phyloP scores from a whole-genome alignment of 2,113 vertebrate genomes.

The Limanda limanda region DNA sequence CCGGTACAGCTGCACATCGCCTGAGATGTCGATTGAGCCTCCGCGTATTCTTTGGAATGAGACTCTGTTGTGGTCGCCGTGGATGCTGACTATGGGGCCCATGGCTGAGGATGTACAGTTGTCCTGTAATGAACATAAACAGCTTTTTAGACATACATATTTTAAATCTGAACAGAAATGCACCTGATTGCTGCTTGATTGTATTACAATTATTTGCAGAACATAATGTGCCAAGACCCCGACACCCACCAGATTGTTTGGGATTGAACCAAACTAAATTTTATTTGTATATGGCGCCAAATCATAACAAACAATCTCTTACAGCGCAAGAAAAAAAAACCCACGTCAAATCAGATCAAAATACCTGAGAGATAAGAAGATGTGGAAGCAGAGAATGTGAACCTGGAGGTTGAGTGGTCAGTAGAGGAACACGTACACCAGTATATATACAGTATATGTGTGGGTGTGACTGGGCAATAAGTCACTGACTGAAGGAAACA shows the following conservation, averaged over 20 bases:
- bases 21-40: too few species aligned
- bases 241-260: background rate
- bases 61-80: too few species aligned
- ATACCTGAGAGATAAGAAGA: too few species aligned
- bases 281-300: too few species aligned
- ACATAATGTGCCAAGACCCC: background rate
- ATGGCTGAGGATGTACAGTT: constrained; percentile 69
- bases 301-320: too few species aligned
- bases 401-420: too few species aligned
- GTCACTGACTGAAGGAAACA: background rate
- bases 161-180: background rate
- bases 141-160: too few species aligned
- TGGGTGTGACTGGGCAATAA: constrained; percentile 57
- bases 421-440: too few species aligned
- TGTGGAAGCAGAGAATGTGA: too few species aligned
- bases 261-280: too few species aligned
- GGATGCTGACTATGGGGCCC: constrained; percentile 67
- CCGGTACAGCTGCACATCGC: constrained; percentile 76
- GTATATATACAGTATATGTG: background rate
- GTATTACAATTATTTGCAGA: background rate
- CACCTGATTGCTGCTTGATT: background rate
- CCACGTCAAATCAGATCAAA: too few species aligned
- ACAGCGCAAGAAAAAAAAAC: background rate
- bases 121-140: constrained; percentile 34
- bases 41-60: too few species aligned